Evolutionary conservation across 2,113 vertebrate genomes (phyloP), one percentile per base, ranked within the genome.

Genomic region (Silurus meridionalis): DNA sequence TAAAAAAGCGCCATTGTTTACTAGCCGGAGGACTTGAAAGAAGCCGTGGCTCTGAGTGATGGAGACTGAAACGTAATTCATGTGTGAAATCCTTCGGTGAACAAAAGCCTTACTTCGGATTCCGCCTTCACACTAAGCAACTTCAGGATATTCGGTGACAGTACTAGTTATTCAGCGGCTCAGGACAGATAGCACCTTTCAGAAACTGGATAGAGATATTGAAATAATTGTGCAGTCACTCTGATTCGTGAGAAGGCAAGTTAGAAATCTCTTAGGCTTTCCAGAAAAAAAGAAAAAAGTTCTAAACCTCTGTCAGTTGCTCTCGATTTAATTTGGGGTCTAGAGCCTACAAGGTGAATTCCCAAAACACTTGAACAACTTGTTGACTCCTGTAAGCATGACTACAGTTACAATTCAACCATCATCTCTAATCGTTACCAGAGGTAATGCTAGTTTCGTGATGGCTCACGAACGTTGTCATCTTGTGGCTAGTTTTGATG

Each of bases 1-100:
- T 80, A 80, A 61, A 80, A 3, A 80, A 80, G 28, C 17, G 60
- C 78, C 78, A 60, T 80, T 80, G 78, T 80, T 80, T 80, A 60
- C 78, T 80, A 37, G 23, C 77, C 25, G 77, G 53, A 79, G 77
- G n/a, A 79, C 77, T 28, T 79, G n/a, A 79, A 79, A 58, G 57
- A 80, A 80, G 17, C 28, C 17, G 3, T 61, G 57, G 57, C 78
- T 80, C 78, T 60, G 28, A 80, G 4, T 80, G 78, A 80, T 60
- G 78, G 78, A 21, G 55, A 80, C 78, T 37, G n/a, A 80, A 80
- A 80, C 60, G 28, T 80, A 80, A 80, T 60, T 80, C 78, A 61
- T 80, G 57, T 80, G 57, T 80, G 78, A 80, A 80, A 80, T 55
- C 28, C 78, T 17, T 60, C 6, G 17, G 21, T 9, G 17, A 60